Evolutionary conservation across 2,888 invertebrate species (phyloP).

Genomic region (Cosmopolites sordidus): DNA sequence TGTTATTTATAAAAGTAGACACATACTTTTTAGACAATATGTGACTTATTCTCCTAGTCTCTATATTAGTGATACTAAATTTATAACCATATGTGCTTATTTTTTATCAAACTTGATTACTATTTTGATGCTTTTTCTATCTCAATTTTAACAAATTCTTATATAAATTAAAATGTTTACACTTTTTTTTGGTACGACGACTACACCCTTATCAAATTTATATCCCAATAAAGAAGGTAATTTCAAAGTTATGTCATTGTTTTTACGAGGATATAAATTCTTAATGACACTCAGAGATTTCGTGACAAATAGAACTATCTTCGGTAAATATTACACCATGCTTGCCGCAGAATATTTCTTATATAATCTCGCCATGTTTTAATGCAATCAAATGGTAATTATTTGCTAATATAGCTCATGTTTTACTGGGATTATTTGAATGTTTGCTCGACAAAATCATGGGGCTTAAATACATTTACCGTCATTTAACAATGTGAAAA

Average conservation of each 20-base stretch:
- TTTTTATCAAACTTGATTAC: too few species aligned
- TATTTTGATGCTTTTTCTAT: too few species aligned
- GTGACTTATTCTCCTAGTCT: too few species aligned
- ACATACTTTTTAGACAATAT: too few species aligned
- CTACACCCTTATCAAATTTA: constrained; percentile 3
- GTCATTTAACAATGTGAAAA: too few species aligned
- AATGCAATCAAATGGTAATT: constrained; percentile 9
- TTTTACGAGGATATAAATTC: constrained; percentile 33
- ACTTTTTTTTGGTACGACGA: neutral
- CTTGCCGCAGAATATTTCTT: constrained; percentile 2
- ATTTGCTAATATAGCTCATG: constrained; percentile 4
- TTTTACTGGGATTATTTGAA: constrained; percentile 3
- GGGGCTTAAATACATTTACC: neutral
- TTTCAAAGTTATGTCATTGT: constrained; percentile 36
- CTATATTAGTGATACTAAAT: too few species aligned
- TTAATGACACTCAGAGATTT: constrained; percentile 30
- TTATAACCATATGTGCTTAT: too few species aligned
- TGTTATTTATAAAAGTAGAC: too few species aligned
- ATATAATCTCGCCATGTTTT: constrained; percentile 12
- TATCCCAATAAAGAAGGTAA: constrained; percentile 22
- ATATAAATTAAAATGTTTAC: too few species aligned
- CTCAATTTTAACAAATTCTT: too few species aligned
- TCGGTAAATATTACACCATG: constrained; percentile 30
- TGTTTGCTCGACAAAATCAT: constrained; percentile 2
- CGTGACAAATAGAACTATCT: constrained; percentile 35